Evolutionary conservation across 2,797 vertebrate genomes (phyloP), one percentile per base, ranked within the genome.

Genomic region (Rhinogobio ventralis): DNA sequence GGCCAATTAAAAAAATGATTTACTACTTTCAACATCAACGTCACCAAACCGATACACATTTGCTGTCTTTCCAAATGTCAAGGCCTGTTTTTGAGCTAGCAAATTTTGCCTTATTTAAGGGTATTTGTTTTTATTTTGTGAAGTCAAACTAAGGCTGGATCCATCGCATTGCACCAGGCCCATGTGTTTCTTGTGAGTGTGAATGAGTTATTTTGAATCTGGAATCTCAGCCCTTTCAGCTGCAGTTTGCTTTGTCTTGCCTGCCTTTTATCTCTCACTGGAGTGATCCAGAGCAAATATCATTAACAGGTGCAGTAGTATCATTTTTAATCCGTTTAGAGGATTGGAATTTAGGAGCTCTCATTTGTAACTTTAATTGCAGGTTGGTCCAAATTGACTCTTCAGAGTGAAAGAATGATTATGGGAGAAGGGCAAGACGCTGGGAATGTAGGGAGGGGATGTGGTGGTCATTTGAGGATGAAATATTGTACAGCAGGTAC

Each of bases 171-270:
- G 36, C n/a, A 10, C 30, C 20, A 79, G 53, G 42, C 33, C 82
- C 87, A 87, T 87, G 45, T 88, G 87, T 73, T 90, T 88, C 73
- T 83, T 20, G 74, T 85, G 49, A 85, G 73, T 51, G 42, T 79
- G 51, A 79, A 45, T 33, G 66, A 28, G 25, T 45, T 66, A 81
- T 85, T 80, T 53, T 66, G 57, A 85, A 87, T 66, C 68, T 80
- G 28, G 79, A 67, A 78, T 80, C 45, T 60, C 49, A 39, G 60
- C 53, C 66, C 19, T 66, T 77, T 83, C 69, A 86, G 55, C 74
- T 87, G 82, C 42, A 72, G 79, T 85, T 86, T 86, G 53, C 80
- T 74, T 79, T 55, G n/a, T 66, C 73, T 49, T 62, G 19, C 55
- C 1, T 62, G 39, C 39, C 25, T 57, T 60, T 81, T 67, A 84